Conservation (phyloP, 2,797 vertebrate species). For the Cryptoprocta ferox region DNA sequence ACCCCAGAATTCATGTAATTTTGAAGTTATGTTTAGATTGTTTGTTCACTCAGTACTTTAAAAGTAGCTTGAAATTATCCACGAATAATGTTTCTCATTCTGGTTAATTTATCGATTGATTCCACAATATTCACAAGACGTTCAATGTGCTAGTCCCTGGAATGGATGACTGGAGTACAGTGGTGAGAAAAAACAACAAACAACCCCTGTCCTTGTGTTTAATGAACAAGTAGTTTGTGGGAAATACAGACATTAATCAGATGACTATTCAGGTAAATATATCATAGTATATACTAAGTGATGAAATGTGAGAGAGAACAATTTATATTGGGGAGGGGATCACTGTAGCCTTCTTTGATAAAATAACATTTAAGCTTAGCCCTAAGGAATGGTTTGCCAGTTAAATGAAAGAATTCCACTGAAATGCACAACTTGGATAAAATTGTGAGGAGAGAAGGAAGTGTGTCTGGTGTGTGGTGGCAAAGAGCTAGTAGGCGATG, state of each 20-base stretch:
- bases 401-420: not conserved
- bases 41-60: not conserved
- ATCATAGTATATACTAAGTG: not conserved
- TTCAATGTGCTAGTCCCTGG: not conserved
- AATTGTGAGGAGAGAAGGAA: not conserved
- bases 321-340: not conserved
- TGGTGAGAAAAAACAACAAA: not conserved
- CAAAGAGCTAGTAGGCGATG: not conserved
- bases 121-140: slow-evolving; percentile 1
- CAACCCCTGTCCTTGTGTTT: not conserved
- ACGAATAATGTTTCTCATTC: not conserved
- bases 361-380: not conserved
- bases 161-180: not conserved
- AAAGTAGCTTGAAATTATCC: not conserved
- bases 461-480: not conserved
- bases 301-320: not conserved
- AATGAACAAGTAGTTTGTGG: not conserved
- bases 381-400: not conserved
- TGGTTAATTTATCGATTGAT: not conserved
- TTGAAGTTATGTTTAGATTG: not conserved
- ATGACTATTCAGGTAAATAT: not conserved
- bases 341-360: not conserved
- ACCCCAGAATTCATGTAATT: not conserved
- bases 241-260: not conserved
- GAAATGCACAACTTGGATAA: not conserved